Conservation (phyloP, 2,797 vertebrate genomes). For the Dendrocincla fuliginosa region DNA sequence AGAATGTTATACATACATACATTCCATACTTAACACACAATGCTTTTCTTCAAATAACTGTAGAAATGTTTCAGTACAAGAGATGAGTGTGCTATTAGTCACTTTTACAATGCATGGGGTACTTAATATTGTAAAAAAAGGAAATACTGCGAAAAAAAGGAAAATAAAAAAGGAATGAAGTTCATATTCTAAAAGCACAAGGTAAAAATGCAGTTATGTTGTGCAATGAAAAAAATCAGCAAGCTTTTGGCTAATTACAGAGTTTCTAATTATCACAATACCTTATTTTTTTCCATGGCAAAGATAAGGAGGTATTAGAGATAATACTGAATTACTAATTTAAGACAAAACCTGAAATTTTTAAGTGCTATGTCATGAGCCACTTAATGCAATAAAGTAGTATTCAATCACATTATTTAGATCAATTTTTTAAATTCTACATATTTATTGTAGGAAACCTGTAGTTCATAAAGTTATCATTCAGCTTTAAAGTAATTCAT, state of each 20-base stretch:
- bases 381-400: not conserved
- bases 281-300: not conserved
- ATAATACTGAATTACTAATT: not conserved
- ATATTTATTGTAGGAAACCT: not conserved
- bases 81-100: not conserved
- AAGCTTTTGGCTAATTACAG: not conserved
- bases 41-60: not conserved
- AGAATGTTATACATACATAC: fast-evolving
- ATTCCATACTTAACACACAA: not conserved
- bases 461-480: not conserved
- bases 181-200: not conserved
- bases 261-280: not conserved
- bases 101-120: not conserved
- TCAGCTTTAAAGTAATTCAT: not conserved
- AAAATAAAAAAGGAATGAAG: not conserved
- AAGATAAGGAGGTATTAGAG: not conserved
- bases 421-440: not conserved
- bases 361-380: not conserved
- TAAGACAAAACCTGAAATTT: not conserved
- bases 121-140: not conserved
- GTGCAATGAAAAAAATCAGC: not conserved
- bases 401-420: not conserved
- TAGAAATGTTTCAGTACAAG: not conserved
- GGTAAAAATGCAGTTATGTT: not conserved
- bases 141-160: not conserved